phyloP scores from a whole-genome alignment of 1,140 invertebrate genomes.

The Adoxophyes honmai region DNA sequence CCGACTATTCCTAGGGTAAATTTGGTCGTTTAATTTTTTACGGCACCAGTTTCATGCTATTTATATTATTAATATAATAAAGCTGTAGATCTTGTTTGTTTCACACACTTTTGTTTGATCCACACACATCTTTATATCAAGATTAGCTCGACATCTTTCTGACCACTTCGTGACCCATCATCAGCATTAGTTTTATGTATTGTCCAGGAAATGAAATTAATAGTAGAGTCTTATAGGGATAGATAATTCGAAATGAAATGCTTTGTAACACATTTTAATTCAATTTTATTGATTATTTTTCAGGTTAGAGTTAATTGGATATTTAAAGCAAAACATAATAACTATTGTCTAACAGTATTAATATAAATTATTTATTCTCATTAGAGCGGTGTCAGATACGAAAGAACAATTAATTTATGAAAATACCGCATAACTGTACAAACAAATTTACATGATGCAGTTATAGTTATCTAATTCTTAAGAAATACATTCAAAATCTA shows the following conservation, averaged over 20 bases:
- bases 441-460: slow-evolving; percentile 44
- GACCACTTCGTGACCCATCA: too few species aligned
- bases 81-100: too few species aligned
- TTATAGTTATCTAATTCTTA: slow-evolving; percentile 29
- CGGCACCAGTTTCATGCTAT: too few species aligned
- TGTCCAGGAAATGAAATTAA: too few species aligned
- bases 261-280: slow-evolving; percentile 40
- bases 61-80: too few species aligned
- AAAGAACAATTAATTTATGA: slow-evolving; percentile 25
- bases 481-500: slow-evolving; percentile 26
- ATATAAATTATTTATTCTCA: slow-evolving; percentile 39
- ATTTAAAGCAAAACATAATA: slow-evolving; percentile 60
- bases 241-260: slow-evolving; percentile 25
- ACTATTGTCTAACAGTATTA: slow-evolving; percentile 52
- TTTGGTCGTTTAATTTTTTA: too few species aligned
- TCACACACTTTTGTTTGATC: too few species aligned
- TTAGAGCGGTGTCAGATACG: slow-evolving; percentile 25
- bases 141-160: too few species aligned
- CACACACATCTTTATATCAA: too few species aligned
- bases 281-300: slow-evolving; percentile 66
- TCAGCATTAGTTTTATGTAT: too few species aligned
- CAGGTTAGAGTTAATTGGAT: slow-evolving; percentile 59
- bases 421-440: slow-evolving; percentile 54
- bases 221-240: too few species aligned
- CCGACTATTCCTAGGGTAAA: too few species aligned